A percentile compares a stretch with the other conserved stretches of the same genome.
Conservation (phyloP, 92 coral and sea anemone genomes). For the Nematostella vectensis region DNA sequence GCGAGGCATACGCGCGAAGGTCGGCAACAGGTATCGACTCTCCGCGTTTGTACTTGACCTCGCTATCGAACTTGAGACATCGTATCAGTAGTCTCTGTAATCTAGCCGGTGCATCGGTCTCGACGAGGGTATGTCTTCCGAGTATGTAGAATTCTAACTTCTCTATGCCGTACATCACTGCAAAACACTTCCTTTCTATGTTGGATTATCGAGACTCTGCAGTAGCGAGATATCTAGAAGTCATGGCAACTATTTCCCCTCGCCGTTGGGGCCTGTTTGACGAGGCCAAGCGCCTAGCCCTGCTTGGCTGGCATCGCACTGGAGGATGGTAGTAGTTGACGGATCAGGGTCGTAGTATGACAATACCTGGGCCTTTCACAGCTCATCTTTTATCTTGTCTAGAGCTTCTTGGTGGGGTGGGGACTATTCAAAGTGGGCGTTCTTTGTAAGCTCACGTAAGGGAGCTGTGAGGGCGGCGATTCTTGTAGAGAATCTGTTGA, state of each 20-base stretch:
- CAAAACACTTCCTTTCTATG: conserved; percentile 28
- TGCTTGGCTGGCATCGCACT: conserved; percentile 34
- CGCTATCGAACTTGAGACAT: conserved; percentile 30
- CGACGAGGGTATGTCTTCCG: conserved; percentile 27
- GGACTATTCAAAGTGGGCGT: conserved; percentile 40
- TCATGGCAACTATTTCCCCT: conserved; percentile 22
- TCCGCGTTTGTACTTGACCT: conserved; percentile 49
- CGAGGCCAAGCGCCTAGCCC: conserved; percentile 37
- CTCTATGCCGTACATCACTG: conserved; percentile 27
- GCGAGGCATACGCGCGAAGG: conserved; percentile 27
- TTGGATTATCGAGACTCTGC: conserved; percentile 26
- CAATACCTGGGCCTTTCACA: conserved; percentile 24
- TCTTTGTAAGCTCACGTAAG: conserved; percentile 45
- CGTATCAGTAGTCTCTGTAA: conserved; percentile 33
- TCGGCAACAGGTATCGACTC: conserved; percentile 50
- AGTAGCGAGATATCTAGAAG: conserved; percentile 29
- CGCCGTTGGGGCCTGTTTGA: conserved; percentile 21
- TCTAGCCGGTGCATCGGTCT: conserved; percentile 35
- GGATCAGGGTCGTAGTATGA: conserved; percentile 42
- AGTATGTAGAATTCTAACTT: conserved; percentile 43
- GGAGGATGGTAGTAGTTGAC: conserved; percentile 26
- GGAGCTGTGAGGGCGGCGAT: conserved; percentile 41
- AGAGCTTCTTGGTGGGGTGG: conserved; percentile 35
- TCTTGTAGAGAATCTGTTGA: conserved; percentile 40
- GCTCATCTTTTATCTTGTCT: conserved; percentile 36